These are phyloP conservation scores for Melitaea cinxia DNA, from an alignment of 1,140 invertebrate genomes.

Conservation along the genomic window DNA sequence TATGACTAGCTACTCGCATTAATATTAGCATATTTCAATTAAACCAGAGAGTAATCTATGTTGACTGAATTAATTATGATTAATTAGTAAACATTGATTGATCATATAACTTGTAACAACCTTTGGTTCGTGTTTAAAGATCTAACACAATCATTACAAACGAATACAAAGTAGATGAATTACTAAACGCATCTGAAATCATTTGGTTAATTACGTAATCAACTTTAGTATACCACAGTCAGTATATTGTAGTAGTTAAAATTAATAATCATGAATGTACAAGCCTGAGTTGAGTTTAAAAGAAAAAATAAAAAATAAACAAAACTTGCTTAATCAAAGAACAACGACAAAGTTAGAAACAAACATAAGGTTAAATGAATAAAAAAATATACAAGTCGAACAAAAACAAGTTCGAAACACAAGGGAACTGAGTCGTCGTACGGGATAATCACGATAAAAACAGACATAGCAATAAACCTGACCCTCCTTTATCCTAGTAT, in stretches of 20 bases:
- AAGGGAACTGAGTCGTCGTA: constrained; percentile 48
- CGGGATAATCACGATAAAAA: constrained; percentile 69
- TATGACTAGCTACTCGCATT: not conserved
- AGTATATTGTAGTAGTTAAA: too few relatives aligned
- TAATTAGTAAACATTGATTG: not conserved
- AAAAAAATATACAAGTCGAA: constrained; percentile 50
- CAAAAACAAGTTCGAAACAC: constrained; percentile 47
- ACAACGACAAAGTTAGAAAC: constrained; percentile 10
- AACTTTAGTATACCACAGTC: too few relatives aligned
- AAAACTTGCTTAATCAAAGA: constrained; percentile 13
- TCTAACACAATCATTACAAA: too few relatives aligned
- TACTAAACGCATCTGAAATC: too few relatives aligned
- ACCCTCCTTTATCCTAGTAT: constrained; percentile 64
- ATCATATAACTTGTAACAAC: not conserved
- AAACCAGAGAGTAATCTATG: not conserved
- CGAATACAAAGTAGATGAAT: too few relatives aligned
- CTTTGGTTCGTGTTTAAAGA: too few relatives aligned
- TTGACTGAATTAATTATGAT: not conserved
- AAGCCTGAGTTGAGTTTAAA: not conserved
- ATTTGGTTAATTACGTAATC: too few relatives aligned
- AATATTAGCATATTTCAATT: constrained; percentile 10
- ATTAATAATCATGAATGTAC: not conserved
- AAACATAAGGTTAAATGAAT: constrained; percentile 20
- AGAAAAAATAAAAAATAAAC: constrained; percentile 10
- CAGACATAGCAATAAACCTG: constrained; percentile 62